Percentiles rank a stretch among this genome's conserved stretches.
phyloP scores from a whole-genome alignment of 2,113 vertebrate species.

The Burhinus oedicnemus region DNA sequence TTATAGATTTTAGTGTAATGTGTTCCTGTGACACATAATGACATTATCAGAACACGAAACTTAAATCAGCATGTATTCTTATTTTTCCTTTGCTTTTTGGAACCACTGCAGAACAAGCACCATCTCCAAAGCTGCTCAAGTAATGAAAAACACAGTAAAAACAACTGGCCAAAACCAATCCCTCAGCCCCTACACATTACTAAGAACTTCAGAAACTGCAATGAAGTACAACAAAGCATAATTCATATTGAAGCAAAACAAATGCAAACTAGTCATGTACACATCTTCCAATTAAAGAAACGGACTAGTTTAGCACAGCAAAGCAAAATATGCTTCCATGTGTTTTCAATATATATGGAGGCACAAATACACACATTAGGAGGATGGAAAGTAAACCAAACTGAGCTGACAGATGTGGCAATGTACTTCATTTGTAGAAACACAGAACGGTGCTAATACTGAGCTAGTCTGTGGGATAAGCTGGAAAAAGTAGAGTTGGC shows the following conservation, averaged over 20 bases:
- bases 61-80: neutral
- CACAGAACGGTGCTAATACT: neutral
- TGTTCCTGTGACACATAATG: neutral
- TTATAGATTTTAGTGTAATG: neutral
- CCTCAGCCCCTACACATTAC: neutral
- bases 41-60: neutral
- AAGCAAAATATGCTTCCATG: neutral
- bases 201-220: neutral
- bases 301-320: neutral
- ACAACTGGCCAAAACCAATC: neutral
- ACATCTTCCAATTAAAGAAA: neutral
- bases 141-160: neutral
- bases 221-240: neutral
- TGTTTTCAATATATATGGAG: neutral
- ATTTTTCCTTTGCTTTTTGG: neutral
- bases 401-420: neutral
- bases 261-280: neutral
- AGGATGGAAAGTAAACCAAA: neutral
- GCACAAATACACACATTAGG: neutral
- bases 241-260: neutral
- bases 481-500: neutral
- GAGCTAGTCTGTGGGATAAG: neutral
- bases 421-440: neutral
- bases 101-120: neutral
- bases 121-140: neutral